These are phyloP conservation scores for Coenonympha arcania DNA, from an alignment of 2,888 invertebrate genomes.

Conservation along the genomic window DNA sequence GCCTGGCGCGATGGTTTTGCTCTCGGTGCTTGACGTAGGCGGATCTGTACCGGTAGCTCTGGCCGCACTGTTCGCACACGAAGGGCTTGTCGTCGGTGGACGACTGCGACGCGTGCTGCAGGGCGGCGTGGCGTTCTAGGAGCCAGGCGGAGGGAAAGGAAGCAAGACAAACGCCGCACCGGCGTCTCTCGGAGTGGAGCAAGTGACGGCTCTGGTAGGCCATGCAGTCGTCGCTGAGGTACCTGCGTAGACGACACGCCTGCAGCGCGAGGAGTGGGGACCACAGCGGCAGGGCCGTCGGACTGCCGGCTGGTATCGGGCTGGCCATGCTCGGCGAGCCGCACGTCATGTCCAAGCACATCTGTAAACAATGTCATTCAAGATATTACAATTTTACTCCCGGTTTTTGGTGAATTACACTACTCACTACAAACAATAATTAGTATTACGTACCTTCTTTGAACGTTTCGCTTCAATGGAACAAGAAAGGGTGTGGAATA, in stretches of 20 bases:
- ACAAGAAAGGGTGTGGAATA: slow-evolving; percentile 37
- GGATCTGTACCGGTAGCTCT: slow-evolving; percentile 90
- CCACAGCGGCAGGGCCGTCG: slow-evolving; percentile 59
- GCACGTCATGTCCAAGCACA: slow-evolving; percentile 66
- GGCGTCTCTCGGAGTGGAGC: slow-evolving; percentile 65
- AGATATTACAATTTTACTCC: neutral
- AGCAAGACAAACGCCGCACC: slow-evolving; percentile 88
- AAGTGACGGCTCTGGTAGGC: slow-evolving; percentile 56
- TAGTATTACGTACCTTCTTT: slow-evolving; percentile 37
- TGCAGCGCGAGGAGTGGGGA: slow-evolving; percentile 66
- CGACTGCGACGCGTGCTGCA: slow-evolving; percentile 83
- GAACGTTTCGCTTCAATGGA: neutral
- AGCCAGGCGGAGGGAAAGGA: slow-evolving; percentile 92
- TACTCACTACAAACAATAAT: neutral
- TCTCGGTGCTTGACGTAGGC: slow-evolving; percentile 84
- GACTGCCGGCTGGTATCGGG: slow-evolving; percentile 54
- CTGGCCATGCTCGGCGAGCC: slow-evolving; percentile 47
- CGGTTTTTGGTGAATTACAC: too few species aligned
- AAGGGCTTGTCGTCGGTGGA: slow-evolving; percentile 87
- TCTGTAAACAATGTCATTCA: slow-evolving; percentile 40
- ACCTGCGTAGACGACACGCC: slow-evolving; percentile 65
- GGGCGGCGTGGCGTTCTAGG: slow-evolving; percentile 86
- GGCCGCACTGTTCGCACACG: slow-evolving; percentile 93
- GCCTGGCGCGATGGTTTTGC: slow-evolving; percentile 88
- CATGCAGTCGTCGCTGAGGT: slow-evolving; percentile 70